Conservation (phyloP, 2,888 invertebrate species). For the Tenthredo scrophulariae region DNA sequence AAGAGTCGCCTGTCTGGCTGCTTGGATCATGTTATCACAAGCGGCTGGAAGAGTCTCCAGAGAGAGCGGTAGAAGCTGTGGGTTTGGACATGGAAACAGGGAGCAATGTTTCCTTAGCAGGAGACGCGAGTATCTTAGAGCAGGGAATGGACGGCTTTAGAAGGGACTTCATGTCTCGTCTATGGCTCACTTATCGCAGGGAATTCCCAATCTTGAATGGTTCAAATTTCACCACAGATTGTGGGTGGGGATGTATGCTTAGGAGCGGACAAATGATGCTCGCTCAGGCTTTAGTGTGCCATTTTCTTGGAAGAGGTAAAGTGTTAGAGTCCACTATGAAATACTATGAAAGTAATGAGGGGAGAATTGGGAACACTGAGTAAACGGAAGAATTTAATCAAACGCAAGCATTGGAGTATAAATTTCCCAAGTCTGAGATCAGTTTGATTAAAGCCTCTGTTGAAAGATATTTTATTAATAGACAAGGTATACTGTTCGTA, state of each 20-base stretch:
- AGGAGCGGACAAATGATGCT: constrained; percentile 96
- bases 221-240: constrained; percentile 92
- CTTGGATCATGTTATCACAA: constrained; percentile 91
- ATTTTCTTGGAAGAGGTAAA: constrained; percentile 89
- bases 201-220: constrained; percentile 92
- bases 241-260: constrained; percentile 96
- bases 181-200: constrained; percentile 94
- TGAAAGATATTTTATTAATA: not conserved
- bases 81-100: constrained; percentile 70
- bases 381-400: not conserved
- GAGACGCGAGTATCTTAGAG: constrained; percentile 70
- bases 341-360: not conserved
- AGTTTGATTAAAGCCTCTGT: constrained; percentile 30
- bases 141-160: constrained; percentile 90
- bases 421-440: not conserved
- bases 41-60: constrained; percentile 78
- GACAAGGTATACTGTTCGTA: constrained; percentile 66
- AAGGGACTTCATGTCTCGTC: constrained; percentile 89
- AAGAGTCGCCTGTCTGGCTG: constrained; percentile 93
- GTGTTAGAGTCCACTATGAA: not conserved
- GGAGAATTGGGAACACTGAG: not conserved
- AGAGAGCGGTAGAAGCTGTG: constrained; percentile 72
- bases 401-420: not conserved
- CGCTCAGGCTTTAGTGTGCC: constrained; percentile 91
- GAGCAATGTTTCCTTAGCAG: constrained; percentile 71